Base-by-base conservation (phyloP, 2,888 invertebrate species). In the Drosophila ochracea region DNA sequence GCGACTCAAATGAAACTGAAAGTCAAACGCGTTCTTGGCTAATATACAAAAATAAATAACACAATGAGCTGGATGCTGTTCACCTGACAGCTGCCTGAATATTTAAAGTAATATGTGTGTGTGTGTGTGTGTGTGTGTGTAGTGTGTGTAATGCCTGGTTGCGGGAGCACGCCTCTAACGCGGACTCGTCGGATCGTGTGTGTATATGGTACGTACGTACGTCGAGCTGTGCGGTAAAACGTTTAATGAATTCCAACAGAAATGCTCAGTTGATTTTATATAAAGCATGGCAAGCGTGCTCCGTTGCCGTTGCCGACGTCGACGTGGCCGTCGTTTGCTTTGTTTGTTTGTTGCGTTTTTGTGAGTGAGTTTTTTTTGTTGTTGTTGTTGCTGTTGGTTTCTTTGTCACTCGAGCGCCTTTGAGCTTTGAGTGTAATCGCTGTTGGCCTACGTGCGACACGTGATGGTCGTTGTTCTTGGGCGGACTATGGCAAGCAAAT, bases 231-330 rank as follows among this genome's bases (percentile, higher is more conserved):
- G 82, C 87, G 85, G 87, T 91, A 84, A 89, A 91, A 90, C 90
- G 91, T 87, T 90, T 91, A 91, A 91, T 91, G 91, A 91, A 84
- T 92, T 91, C 88, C 87, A 91, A 82, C 90, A 83, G 90, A 84
- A 88, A 87, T 85, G 88, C 81, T 90, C 86, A 88, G 91, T 91
- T 91, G 89, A 82, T 92, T 91, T 91, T 91, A 91, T 91, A 91
- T 91, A 83, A 90, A 90, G 84, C 88, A 86, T 75, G 82, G 74
- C 84, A 78, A 79, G 82, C 76, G 49, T 69, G 71, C 81, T 76
- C 67, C 68, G 73, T 50, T 68, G 78, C 72, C 68, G 72, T 39
- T 43, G 71, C 62, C 64, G 78, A 69, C 66, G 77, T 75, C 77
- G 68, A 66, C 73, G 73, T 76, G 59, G 76, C 54, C 76, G 80